Conservation (phyloP, 2,888 invertebrate genomes). For the Leucoma salicis region DNA sequence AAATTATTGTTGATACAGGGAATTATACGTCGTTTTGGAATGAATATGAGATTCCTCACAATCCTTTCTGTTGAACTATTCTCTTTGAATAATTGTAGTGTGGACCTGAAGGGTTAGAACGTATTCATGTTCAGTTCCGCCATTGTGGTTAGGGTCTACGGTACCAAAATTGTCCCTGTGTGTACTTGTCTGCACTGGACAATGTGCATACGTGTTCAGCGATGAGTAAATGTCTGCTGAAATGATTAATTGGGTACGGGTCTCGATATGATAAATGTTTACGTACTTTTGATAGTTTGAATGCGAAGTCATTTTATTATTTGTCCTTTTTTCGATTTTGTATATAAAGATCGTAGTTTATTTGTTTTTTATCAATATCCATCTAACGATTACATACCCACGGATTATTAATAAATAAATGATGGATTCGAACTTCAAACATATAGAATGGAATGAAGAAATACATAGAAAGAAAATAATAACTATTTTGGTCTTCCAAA, state of each 20-base stretch:
- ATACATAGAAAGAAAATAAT: no score
- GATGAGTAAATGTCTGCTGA: conserved; percentile 33
- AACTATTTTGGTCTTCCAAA: no score
- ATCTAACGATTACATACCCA: no score
- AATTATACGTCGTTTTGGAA: conserved; percentile 32
- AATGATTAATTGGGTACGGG: conserved; percentile 37
- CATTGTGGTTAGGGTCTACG: conserved; percentile 66
- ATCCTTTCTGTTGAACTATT: conserved; percentile 83
- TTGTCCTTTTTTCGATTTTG: no score
- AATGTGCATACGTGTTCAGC: conserved; percentile 40
- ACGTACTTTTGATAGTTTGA: conserved; percentile 22
- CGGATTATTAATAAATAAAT: no score
- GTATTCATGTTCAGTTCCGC: conserved; percentile 75
- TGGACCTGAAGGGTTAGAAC: conserved; percentile 80
- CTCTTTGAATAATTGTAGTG: conserved; percentile 83
- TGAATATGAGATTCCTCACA: conserved; percentile 55
- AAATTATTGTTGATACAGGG: conserved; percentile 12
- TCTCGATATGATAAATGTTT: conserved; percentile 26
- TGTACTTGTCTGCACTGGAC: conserved; percentile 44
- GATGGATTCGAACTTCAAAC: no score
- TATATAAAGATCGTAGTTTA: no score
- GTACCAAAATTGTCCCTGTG: conserved; percentile 23
- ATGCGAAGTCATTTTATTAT: no score
- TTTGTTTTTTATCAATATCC: no score
- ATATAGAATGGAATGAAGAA: no score